Conservation (phyloP, 2,113 vertebrate genomes). For the Forbesichthys agassizii region DNA sequence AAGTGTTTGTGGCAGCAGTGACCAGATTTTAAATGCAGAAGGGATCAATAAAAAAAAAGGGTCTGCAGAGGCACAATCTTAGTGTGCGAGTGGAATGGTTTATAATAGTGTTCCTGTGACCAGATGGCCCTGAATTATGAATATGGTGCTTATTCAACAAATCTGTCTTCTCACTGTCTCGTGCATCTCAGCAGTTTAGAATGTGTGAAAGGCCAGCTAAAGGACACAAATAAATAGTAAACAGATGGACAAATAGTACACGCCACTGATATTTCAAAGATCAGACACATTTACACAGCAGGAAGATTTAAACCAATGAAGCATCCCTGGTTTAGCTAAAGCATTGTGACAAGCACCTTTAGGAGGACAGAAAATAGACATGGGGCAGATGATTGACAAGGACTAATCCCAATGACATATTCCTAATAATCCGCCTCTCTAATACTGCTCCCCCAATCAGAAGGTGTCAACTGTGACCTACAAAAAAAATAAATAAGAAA, state of each 20-base stretch:
- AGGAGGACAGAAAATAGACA: conserved; percentile 56
- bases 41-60: conserved; percentile 84
- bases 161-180: conserved; percentile 69
- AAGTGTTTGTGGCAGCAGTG: conserved; percentile 77
- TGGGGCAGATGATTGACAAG: conserved; percentile 64
- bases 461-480: conserved; percentile 81
- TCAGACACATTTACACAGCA: conserved; percentile 83
- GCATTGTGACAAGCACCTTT: conserved; percentile 80
- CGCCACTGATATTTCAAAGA: conserved; percentile 74
- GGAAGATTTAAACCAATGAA: conserved; percentile 78
- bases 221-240: conserved; percentile 79
- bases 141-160: conserved; percentile 77
- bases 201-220: conserved; percentile 71
- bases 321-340: conserved; percentile 75
- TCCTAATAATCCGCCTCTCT: conserved; percentile 77
- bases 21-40: conserved; percentile 87
- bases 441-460: conserved; percentile 79
- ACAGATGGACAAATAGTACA: conserved; percentile 76
- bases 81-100: conserved; percentile 70
- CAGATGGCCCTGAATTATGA: conserved; percentile 82
- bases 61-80: conserved; percentile 65
- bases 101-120: conserved; percentile 76
- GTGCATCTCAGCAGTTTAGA: conserved; percentile 71
- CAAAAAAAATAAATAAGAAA: conserved; percentile 63
- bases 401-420: conserved; percentile 77